Base-by-base conservation (phyloP, 2,113 vertebrate species). In the Hyperopisus bebe region DNA sequence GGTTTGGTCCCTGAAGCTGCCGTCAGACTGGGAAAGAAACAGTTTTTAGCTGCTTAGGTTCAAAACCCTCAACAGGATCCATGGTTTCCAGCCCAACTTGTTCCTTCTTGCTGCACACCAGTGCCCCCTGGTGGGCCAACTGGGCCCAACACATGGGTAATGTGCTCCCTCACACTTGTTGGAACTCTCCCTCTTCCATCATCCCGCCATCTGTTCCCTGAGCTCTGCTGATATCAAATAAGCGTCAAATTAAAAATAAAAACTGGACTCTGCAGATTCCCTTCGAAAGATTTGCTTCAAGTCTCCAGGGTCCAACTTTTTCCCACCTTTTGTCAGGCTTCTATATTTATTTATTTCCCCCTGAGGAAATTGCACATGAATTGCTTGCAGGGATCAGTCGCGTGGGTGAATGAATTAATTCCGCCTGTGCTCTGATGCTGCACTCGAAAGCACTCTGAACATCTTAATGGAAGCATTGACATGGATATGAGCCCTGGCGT, bases 61-160 rank as follows among this genome's bases (percentile, higher is more conserved):
- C 77, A 50, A 48, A 62, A 24, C 10, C 27, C 47, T 35, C 27
- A 50, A 6, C 27, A 31, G 10, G 48, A 39, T 8, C 15, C 13
- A 10, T 27, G 42, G 31, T 62, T 50, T 88, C 51, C 55, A n/a
- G 9, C 55, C 10, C 21, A 50, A 17, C 53, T 62, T 17, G 39
- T 58, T 62, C 77, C 31, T 55, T 31, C 85, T 89, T 88, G 90
- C 91, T 74, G 89, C 74, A 90, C 92, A 90, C 86, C 90, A 93
- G 91, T 93, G 94, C 94, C 90, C 92, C 92, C 94, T 7, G 91
- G 94, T 92, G 93, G 94, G 91, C 82, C 21, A 88, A 91, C 3
- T 5, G 21, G n/a, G 21, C 13, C 17, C 6, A 10, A 5, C 10
- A 13, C 9, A 48, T 3, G 5, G 11, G 46, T 42, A 19, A 46